Evolutionary conservation across 2,797 vertebrate genomes (phyloP).

Genomic region (Carduelis carduelis): DNA sequence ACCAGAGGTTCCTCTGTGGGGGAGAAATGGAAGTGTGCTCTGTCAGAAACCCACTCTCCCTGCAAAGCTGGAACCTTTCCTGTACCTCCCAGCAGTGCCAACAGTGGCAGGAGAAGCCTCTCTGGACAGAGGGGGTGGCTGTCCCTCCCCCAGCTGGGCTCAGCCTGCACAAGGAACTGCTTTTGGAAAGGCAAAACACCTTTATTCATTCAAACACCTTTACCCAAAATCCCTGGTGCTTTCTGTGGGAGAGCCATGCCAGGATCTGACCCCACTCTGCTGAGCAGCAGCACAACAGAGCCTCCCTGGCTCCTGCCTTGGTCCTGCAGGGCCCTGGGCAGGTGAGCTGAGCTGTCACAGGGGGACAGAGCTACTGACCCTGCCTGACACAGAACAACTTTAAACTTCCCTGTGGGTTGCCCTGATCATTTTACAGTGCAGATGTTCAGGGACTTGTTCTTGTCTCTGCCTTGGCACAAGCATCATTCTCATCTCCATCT

Average conservation of each 20-base stretch:
- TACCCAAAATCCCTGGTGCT: background rate
- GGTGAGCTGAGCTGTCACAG: background rate
- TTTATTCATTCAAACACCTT: background rate
- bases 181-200: background rate
- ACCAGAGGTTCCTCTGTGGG: no score
- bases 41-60: background rate
- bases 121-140: background rate
- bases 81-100: background rate
- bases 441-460: no score
- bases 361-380: background rate
- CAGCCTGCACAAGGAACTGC: background rate
- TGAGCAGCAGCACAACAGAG: background rate
- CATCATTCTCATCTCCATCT: no score
- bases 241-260: background rate
- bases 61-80: background rate
- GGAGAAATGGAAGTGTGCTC: background rate
- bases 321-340: background rate
- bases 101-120: background rate
- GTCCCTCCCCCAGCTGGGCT: background rate
- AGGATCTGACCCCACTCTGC: background rate
- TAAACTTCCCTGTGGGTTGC: background rate
- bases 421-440: background rate
- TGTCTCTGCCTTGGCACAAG: no score
- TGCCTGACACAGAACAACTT: background rate
- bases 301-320: background rate